Base-by-base conservation (phyloP, 2,888 invertebrate genomes). In the Zaprionus bogoriensis region DNA sequence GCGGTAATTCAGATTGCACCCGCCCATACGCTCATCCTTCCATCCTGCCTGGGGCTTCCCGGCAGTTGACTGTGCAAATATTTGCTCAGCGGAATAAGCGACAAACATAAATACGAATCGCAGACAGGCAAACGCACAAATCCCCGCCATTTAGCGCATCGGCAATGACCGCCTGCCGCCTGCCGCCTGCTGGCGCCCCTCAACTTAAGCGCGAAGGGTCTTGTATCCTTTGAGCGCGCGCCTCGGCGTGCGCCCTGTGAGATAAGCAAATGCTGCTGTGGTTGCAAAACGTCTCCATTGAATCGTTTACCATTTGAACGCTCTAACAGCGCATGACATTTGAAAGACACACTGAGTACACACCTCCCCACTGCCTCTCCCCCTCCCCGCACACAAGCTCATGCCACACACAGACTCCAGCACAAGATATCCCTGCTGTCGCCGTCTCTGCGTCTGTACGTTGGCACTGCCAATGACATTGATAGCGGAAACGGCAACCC, bases 241-340 rank as follows among this genome's bases (percentile, higher is more conserved):
- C 41, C 70, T 75, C 47, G 76, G 80, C 79, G 79, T 81, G 82
- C 67, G 76, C 61, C 65, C 12, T 45, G 59, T 46, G 63, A 80
- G 87, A 84, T 84, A 84, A 84, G 85, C 79, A 70, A 78, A 85
- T 76, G 71, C 61, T 71, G 67, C 68, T 74, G 74, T 69, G 69
- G 73, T 60, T 63, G 68, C 72, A 62, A 67, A 83, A 64, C 63
- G 67, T 69, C 64, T 67, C 64, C 62, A 70, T 73, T 68, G 64
- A 74, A 71, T 62, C 77, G 84, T 71, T 83, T 82, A 70, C 64
- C 73, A 85, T 84, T 86, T 70, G 78, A 67, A 65, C 71, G 84
- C 81, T 83, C 86, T 70, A 86, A 63, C 81, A 82, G 81, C 71
- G 77, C 86, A 79, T 79, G 86, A 82, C 86, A 79, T 76, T 76